Base-by-base conservation (phyloP, 2,888 invertebrate species). In the Lepidocyrtinus sp. region DNA sequence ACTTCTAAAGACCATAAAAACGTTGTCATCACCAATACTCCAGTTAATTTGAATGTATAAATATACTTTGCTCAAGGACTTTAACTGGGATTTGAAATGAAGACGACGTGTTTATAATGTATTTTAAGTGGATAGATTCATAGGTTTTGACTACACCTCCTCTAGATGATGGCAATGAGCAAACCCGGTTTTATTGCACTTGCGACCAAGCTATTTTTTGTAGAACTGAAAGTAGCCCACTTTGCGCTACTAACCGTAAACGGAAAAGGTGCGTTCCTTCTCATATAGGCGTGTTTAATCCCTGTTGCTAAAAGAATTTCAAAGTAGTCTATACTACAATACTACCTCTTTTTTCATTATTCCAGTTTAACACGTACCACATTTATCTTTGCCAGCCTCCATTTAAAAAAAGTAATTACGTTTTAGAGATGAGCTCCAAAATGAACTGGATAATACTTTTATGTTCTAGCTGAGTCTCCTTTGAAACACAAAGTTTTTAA, bases 341-440 rank as follows among this genome's bases (percentile, higher is more conserved):
- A n/a, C 50, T 50, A 2, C 50, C 2, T 12, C 17, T 17, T 17
- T 50, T 17, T 50, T 50, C 50, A 50, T 50, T 50, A 50, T 50
- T 50, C 50, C 17, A n/a, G 12, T 17, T 50, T n/a, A 50, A 50
- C 50, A 50, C 50, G 50, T 50, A 50, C 50, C 50, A n/a, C 50
- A 50, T 50, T 50, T 50, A 50, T 50, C 50, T 50, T n/a, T n/a
- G n/a, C 50, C 50, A 50, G n/a, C n/a, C 50, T 50, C 50, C 50
- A 17, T 50, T n/a, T n/a, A n/a, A 50, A 50, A 50, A 50, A 50
- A 50, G 50, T 50, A 50, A 50, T 50, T 50, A 50, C 50, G 17
- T 50, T 50, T 17, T 50, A 50, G 50, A 50, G 50, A 50, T 50
- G 50, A 17, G 50, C 50, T 50, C 17, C 17, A 50, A 50, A 50